Percentiles rank a stretch among this genome's conserved stretches.
phyloP scores from a whole-genome alignment of 2,888 invertebrate species.

The Thymelicus acteon region DNA sequence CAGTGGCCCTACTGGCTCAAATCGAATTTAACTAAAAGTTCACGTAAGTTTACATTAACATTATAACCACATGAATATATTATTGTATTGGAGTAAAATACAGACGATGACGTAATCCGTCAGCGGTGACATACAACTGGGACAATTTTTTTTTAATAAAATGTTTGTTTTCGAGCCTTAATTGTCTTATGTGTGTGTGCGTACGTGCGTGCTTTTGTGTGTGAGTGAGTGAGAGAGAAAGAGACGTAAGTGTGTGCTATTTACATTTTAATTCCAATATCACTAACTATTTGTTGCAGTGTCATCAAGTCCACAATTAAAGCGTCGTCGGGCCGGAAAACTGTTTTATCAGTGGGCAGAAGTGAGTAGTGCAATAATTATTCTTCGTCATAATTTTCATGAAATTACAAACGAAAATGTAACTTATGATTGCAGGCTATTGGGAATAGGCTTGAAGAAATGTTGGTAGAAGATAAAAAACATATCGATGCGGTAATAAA shows the following conservation, averaged over 20 bases:
- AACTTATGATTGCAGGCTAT: constrained; percentile 82
- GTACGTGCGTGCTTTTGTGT: too few species aligned
- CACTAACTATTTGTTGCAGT: constrained; percentile 51
- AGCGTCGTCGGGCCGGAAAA: constrained; percentile 94
- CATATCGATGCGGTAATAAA: constrained; percentile 87
- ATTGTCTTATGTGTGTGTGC: too few species aligned
- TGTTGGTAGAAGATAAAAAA: constrained; percentile 92
- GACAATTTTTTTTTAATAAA: too few species aligned
- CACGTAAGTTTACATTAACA: constrained; percentile 55
- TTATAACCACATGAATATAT: not conserved
- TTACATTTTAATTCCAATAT: not conserved
- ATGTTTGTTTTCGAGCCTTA: too few species aligned
- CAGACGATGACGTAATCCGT: too few species aligned
- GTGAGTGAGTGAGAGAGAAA: too few species aligned
- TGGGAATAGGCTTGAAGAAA: constrained; percentile 95
- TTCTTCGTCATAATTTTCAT: not conserved
- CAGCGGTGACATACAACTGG: too few species aligned
- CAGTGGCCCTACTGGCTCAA: constrained; percentile 99
- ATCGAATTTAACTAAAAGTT: constrained; percentile 85
- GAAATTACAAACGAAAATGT: not conserved
- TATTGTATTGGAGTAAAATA: too few species aligned
- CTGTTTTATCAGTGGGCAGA: constrained; percentile 99
- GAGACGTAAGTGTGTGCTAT: not conserved
- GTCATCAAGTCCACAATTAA: constrained; percentile 72
- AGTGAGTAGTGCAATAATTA: constrained; percentile 69